Evolutionary conservation across 2,888 invertebrate species (phyloP).

Genomic region (Thecophora atra): DNA sequence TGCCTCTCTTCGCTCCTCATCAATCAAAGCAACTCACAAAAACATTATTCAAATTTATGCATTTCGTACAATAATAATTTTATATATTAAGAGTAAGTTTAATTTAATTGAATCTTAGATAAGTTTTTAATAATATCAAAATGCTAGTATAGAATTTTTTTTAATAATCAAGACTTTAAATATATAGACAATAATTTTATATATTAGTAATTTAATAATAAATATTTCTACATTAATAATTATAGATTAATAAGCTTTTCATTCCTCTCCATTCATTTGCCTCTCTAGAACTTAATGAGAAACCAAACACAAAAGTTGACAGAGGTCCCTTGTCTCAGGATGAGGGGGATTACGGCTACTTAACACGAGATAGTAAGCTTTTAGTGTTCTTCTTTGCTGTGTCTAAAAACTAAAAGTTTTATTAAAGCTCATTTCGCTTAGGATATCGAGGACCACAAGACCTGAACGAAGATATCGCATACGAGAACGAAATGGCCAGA

Average conservation of each 20-base stretch:
- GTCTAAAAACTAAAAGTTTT: too few species aligned
- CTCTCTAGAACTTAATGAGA: constrained; percentile 55
- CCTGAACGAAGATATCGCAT: constrained; percentile 51
- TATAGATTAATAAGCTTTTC: too few species aligned
- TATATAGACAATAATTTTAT: neutral
- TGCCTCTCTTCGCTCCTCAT: neutral
- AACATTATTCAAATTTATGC: constrained; percentile 18
- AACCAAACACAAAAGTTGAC: constrained; percentile 52
- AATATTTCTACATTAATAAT: too few species aligned
- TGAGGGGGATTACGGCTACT: constrained; percentile 42
- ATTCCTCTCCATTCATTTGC: neutral
- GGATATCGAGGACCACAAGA: constrained; percentile 11
- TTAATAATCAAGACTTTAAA: too few species aligned
- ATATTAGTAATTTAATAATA: constrained; percentile 14
- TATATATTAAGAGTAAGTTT: constrained; percentile 31
- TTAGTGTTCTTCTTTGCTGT: too few species aligned
- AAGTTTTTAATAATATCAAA: neutral
- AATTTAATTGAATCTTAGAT: neutral
- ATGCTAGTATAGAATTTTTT: neutral
- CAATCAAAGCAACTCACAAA: constrained; percentile 15
- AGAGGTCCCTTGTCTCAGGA: constrained; percentile 51
- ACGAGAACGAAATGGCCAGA: constrained; percentile 60
- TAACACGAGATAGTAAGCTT: constrained; percentile 7
- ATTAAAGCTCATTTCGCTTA: neutral
- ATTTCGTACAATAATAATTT: constrained; percentile 20